Evolutionary conservation across 2,888 invertebrate genomes (phyloP).

Genomic region (Drosophila maculinotata): DNA sequence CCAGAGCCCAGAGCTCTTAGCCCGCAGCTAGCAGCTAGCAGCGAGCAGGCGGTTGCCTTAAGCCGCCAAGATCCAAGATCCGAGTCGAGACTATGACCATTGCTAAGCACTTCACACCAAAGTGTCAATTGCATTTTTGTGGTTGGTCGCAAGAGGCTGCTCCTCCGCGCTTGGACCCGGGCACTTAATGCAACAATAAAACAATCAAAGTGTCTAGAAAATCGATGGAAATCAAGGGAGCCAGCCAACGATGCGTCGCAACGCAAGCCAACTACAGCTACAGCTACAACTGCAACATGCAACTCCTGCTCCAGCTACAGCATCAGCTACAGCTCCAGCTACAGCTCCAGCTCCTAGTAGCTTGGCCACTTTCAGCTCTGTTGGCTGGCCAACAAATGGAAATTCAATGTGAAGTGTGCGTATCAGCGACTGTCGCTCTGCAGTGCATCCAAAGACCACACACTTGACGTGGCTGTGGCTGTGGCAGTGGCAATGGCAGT

Average conservation of each 20-base stretch:
- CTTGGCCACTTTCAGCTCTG: slow-evolving; percentile 61
- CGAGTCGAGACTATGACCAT: slow-evolving; percentile 54
- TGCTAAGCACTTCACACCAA: slow-evolving; percentile 76
- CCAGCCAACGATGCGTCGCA: slow-evolving; percentile 44
- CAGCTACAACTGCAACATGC: slow-evolving; percentile 24
- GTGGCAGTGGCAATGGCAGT: slow-evolving; percentile 6
- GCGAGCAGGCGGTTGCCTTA: slow-evolving; percentile 37
- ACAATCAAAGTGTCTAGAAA: slow-evolving; percentile 81
- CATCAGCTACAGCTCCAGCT: background rate
- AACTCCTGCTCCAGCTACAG: slow-evolving; percentile 25
- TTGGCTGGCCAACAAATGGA: slow-evolving; percentile 67
- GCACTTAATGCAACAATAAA: slow-evolving; percentile 81
- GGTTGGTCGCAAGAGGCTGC: slow-evolving; percentile 62
- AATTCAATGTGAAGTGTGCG: slow-evolving; percentile 79
- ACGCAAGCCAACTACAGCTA: slow-evolving; percentile 13
- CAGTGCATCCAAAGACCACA: slow-evolving; percentile 74
- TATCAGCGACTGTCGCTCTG: slow-evolving; percentile 78
- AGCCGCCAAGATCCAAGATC: slow-evolving; percentile 41
- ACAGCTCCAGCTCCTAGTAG: slow-evolving; percentile 32
- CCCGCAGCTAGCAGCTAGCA: slow-evolving; percentile 22
- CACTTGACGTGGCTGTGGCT: slow-evolving; percentile 61
- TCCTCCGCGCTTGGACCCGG: slow-evolving; percentile 30
- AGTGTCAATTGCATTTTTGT: slow-evolving; percentile 79
- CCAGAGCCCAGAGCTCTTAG: slow-evolving; percentile 15
- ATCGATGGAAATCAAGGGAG: slow-evolving; percentile 79